Evolutionary conservation across 1,140 invertebrate species (phyloP).

Genomic region (Aphelenchoides besseyi): DNA sequence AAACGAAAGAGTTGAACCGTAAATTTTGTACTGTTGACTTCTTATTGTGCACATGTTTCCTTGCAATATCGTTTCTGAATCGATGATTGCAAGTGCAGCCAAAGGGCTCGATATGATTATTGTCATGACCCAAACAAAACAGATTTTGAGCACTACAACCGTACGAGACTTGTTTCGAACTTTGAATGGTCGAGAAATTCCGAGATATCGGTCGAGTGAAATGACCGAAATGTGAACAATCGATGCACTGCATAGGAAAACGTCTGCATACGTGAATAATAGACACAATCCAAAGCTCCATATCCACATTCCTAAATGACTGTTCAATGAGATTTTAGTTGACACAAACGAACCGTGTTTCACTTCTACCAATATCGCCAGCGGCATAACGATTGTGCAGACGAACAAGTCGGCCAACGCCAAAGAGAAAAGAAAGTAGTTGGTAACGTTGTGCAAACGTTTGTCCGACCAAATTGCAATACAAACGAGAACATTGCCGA

Average conservation of each 20-base stretch:
- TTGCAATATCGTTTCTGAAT: constrained; percentile 64
- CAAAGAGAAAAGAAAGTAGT: constrained; percentile 65
- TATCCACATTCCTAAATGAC: constrained; percentile 79
- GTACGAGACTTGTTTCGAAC: constrained; percentile 74
- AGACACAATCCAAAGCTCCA: constrained; percentile 82
- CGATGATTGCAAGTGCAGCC: constrained; percentile 75
- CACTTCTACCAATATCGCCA: constrained; percentile 57
- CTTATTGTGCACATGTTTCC: constrained; percentile 75
- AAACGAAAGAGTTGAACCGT: constrained; percentile 76
- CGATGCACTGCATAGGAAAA: constrained; percentile 85
- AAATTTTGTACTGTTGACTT: constrained; percentile 79
- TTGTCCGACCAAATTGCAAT: constrained; percentile 63
- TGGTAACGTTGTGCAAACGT: constrained; percentile 65
- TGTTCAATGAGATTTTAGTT: not conserved
- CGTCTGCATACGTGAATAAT: constrained; percentile 86
- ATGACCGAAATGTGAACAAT: constrained; percentile 98
- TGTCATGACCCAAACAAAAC: constrained; percentile 78
- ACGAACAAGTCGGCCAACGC: constrained; percentile 65
- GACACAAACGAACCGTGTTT: constrained; percentile 64
- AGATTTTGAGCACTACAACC: constrained; percentile 77
- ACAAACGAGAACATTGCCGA: constrained; percentile 64
- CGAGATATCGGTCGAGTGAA: constrained; percentile 82
- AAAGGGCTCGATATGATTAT: constrained; percentile 82
- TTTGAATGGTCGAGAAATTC: constrained; percentile 81
- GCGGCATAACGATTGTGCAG: constrained; percentile 57